These are phyloP conservation scores for Geotrypetes seraphini DNA, from an alignment of 2,797 vertebrate species.

Conservation along the genomic window DNA sequence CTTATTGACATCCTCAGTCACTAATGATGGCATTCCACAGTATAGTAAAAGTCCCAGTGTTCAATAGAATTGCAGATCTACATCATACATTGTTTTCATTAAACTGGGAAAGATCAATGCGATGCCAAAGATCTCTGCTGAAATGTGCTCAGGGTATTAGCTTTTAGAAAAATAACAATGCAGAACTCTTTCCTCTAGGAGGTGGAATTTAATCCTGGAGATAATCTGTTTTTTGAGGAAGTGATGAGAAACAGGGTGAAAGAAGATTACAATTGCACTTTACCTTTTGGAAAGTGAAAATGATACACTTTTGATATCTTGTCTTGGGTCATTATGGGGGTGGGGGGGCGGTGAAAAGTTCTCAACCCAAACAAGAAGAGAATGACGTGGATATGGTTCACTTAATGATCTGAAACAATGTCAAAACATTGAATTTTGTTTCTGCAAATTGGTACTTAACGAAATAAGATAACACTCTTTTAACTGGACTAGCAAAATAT, in stretches of 20 bases:
- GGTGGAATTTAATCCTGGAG: background rate
- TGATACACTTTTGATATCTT: too few species aligned
- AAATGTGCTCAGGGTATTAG: slow-evolving; percentile 11
- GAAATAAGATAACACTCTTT: too few species aligned
- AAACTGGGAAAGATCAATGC: slow-evolving; percentile 27
- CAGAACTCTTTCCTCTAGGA: background rate
- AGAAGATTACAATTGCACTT: background rate
- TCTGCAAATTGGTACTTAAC: too few species aligned
- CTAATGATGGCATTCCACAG: slow-evolving; percentile 28
- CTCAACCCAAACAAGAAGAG: too few species aligned
- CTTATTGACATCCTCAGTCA: slow-evolving; percentile 33
- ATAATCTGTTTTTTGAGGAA: background rate
- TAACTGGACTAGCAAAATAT: too few species aligned
- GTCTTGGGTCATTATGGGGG: too few species aligned
- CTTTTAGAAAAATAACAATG: too few species aligned
- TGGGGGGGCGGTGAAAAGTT: too few species aligned
- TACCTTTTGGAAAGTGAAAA: background rate
- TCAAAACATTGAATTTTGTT: too few species aligned
- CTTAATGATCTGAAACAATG: too few species aligned
- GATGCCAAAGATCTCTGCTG: slow-evolving; percentile 22
- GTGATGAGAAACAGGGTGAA: background rate
- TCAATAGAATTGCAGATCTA: too few species aligned
- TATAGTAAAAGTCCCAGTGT: slow-evolving; percentile 18
- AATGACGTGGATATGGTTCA: too few species aligned
- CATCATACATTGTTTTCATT: slow-evolving; percentile 13